Evolutionary conservation across 2,113 vertebrate species (phyloP).

Genomic region (Pteronura brasiliensis): DNA sequence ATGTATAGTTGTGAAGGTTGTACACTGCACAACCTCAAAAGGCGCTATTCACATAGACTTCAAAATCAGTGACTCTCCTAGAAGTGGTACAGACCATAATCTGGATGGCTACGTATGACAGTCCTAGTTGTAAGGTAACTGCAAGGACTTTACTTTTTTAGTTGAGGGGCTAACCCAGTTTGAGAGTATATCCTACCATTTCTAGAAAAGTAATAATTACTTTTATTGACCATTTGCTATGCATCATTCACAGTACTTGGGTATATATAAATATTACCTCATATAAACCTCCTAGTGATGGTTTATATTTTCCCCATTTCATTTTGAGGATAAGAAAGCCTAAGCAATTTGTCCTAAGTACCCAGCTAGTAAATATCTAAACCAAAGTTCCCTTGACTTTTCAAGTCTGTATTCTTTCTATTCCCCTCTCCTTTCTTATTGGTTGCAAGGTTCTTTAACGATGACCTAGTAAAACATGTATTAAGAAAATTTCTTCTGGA

Average conservation of each 20-base stretch:
- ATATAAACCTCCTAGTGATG: neutral
- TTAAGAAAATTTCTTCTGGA: conserved; percentile 71
- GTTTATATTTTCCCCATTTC: neutral
- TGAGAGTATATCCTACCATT: neutral
- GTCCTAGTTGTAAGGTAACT: neutral
- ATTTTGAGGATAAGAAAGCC: neutral
- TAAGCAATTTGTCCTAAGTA: neutral
- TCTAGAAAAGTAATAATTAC: neutral
- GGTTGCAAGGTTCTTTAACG: neutral
- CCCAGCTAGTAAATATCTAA: neutral
- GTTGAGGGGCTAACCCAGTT: neutral
- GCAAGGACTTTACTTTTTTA: neutral
- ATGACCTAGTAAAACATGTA: conserved; percentile 52
- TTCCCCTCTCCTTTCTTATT: neutral
- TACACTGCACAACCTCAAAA: neutral
- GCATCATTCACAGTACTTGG: neutral
- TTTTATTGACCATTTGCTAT: neutral
- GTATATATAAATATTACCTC: neutral
- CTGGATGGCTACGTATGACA: neutral
- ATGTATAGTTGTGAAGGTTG: neutral
- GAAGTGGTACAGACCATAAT: neutral
- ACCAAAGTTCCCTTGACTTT: neutral
- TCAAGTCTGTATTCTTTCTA: neutral
- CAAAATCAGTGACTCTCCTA: neutral
- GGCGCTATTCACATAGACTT: neutral